Evolutionary conservation across 2,888 invertebrate species (phyloP).

Genomic region (Campoletis raptor): DNA sequence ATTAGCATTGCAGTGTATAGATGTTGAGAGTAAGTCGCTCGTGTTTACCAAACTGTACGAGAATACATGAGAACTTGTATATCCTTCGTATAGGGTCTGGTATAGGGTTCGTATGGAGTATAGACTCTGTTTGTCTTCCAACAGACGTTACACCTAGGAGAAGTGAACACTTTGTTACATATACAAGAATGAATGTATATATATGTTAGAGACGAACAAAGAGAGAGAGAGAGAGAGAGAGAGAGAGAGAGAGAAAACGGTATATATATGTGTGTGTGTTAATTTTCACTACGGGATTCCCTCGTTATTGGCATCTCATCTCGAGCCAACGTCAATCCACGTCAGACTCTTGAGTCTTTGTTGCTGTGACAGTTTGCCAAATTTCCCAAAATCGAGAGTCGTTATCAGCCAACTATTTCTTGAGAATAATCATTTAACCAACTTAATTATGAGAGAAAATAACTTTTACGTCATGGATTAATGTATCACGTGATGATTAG

Average conservation of each 20-base stretch:
- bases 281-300: conserved; percentile 27
- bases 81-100: conserved; percentile 15
- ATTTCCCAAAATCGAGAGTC: background rate
- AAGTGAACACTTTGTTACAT: conserved; percentile 29
- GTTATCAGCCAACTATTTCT: background rate
- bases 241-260: background rate
- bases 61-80: conserved; percentile 41
- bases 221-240: background rate
- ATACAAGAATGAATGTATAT: background rate
- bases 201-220: background rate
- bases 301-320: conserved; percentile 27
- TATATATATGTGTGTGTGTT: conserved; percentile 18
- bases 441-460: background rate
- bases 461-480: background rate
- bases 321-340: conserved; percentile 22
- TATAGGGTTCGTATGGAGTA: too few species aligned
- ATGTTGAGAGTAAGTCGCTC: conserved; percentile 9
- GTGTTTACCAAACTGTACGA: conserved; percentile 30
- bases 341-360: conserved; percentile 1
- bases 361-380: background rate
- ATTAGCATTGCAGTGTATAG: conserved; percentile 62
- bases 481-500: background rate
- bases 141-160: conserved; percentile 59
- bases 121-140: conserved; percentile 59
- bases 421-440: background rate